Evolutionary conservation across 2,113 vertebrate species (phyloP).

Genomic region (Emydura subglobosa): DNA sequence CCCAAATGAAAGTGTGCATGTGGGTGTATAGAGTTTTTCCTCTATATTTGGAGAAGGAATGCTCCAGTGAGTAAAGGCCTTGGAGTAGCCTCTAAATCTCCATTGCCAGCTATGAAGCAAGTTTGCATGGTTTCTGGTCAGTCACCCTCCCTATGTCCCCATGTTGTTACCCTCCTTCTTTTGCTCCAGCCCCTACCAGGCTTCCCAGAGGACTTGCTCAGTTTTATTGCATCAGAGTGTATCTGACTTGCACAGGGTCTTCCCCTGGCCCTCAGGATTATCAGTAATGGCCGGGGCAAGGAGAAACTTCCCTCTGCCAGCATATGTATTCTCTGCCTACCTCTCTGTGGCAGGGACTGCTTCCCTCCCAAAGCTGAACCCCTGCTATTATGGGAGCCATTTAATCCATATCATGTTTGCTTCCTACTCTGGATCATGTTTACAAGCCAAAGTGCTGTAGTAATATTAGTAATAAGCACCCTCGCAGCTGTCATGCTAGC

Average conservation of each 20-base stretch:
- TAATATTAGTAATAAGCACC: conserved; percentile 60
- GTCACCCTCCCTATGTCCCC: neutral
- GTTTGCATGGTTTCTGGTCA: neutral
- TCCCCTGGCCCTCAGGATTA: accelerated
- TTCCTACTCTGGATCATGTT: conserved; percentile 64
- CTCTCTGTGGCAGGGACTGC: conserved; percentile 11
- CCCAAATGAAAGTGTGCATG: too few relatives aligned
- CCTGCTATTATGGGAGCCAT: conserved; percentile 29
- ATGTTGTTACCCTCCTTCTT: neutral
- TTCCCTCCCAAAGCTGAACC: neutral
- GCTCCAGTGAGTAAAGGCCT: neutral
- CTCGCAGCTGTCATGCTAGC: conserved; percentile 53
- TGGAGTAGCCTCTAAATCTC: neutral
- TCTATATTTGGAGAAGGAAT: neutral
- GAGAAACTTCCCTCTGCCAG: neutral
- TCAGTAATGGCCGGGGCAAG: neutral
- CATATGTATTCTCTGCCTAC: neutral
- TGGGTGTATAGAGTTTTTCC: neutral
- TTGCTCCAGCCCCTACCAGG: neutral
- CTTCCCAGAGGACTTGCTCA: neutral
- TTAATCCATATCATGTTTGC: conserved; percentile 40
- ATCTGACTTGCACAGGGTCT: neutral
- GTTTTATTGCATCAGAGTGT: neutral
- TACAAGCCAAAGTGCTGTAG: conserved; percentile 33
- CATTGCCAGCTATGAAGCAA: neutral